phyloP scores from a whole-genome alignment of 2,797 vertebrate genomes.

The Carapus acus region DNA sequence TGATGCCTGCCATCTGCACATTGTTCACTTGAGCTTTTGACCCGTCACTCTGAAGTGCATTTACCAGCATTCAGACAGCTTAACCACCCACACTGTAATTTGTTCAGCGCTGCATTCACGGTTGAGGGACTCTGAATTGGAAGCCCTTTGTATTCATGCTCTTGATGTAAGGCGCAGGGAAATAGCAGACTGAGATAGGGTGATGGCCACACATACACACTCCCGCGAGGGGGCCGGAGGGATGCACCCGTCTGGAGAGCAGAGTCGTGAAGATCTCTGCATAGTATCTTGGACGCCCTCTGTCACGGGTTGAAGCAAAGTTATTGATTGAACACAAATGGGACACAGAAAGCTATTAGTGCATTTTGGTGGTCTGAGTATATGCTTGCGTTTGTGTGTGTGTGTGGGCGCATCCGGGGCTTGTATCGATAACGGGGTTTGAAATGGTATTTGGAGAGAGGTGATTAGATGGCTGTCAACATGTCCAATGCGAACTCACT shows the following conservation, averaged over 20 bases:
- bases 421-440: constrained; percentile 7
- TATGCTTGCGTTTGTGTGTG: constrained; percentile 3
- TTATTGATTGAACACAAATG: constrained; percentile 55
- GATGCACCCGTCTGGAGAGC: constrained; percentile 50
- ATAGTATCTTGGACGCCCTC: constrained; percentile 20
- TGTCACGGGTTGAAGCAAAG: constrained; percentile 4
- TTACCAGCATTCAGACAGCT: constrained; percentile 51
- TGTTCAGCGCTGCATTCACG: constrained; percentile 51
- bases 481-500: too few species aligned
- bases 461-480: background rate
- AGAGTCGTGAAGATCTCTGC: constrained; percentile 33
- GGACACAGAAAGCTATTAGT: constrained; percentile 43
- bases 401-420: constrained; percentile 20
- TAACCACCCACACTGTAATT: constrained; percentile 56
- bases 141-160: constrained; percentile 52
- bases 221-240: constrained; percentile 32
- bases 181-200: constrained; percentile 38
- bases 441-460: constrained; percentile 12
- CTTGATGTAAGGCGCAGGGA: constrained; percentile 54
- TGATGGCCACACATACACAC: constrained; percentile 30
- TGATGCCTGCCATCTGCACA: background rate
- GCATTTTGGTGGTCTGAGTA: constrained; percentile 7
- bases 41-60: constrained; percentile 32
- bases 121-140: constrained; percentile 46
- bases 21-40: constrained; percentile 49